Conservation (phyloP, 2,888 invertebrate genomes). For the Fragum sueziense region DNA sequence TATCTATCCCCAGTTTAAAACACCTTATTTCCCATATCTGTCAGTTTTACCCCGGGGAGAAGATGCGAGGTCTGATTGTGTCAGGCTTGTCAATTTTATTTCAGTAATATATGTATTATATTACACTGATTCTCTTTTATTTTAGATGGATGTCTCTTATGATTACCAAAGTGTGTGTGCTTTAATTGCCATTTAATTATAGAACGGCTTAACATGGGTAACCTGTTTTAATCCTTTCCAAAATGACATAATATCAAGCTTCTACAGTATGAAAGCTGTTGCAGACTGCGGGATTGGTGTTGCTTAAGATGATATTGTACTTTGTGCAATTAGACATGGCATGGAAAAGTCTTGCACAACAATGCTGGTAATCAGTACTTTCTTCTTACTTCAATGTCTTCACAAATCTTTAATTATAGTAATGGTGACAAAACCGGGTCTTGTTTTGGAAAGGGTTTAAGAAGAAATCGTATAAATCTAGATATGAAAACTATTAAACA, state of each 20-base stretch:
- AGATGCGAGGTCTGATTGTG: constrained; percentile 49
- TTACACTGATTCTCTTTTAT: constrained; percentile 43
- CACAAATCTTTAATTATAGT: neutral
- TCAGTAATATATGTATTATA: constrained; percentile 55
- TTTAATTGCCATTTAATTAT: constrained; percentile 31
- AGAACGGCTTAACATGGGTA: neutral
- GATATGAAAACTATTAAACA: neutral
- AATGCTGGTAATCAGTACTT: neutral
- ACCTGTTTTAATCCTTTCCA: neutral
- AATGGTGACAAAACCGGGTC: neutral
- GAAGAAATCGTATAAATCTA: neutral
- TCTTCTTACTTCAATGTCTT: neutral
- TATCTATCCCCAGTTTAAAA: neutral
- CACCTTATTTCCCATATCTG: constrained; percentile 16
- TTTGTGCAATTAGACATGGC: neutral
- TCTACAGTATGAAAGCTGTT: neutral
- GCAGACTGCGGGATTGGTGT: neutral
- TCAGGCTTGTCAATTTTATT: constrained; percentile 55
- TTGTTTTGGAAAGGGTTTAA: neutral
- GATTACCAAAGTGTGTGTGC: constrained; percentile 14
- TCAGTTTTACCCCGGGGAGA: constrained; percentile 23
- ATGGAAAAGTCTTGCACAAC: no score
- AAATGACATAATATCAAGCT: neutral
- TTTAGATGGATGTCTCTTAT: constrained; percentile 22
- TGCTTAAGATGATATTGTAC: neutral